These are phyloP conservation scores for Dipodomys ordii DNA, from an alignment of 2,113 vertebrate species.

Conservation along the genomic window DNA sequence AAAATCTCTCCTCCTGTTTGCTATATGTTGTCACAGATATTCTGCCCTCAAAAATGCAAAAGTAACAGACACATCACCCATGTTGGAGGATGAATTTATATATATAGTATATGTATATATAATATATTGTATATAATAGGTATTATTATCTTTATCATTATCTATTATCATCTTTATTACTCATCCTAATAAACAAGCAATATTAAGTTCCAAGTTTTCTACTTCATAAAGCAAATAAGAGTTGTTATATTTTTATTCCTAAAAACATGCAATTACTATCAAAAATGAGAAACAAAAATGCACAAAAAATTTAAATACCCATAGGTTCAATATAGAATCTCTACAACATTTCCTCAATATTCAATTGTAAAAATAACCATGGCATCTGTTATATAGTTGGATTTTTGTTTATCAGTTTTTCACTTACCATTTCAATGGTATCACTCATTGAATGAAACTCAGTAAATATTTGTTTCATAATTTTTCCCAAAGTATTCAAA, in stretches of 20 bases:
- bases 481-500: not conserved
- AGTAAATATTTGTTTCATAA: conserved; percentile 5
- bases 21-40: too few species aligned
- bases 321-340: not conserved
- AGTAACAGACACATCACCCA: too few species aligned
- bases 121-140: not conserved
- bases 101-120: too few species aligned
- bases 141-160: not conserved
- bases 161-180: not conserved
- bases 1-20: too few species aligned
- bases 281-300: not conserved
- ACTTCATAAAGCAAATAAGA: not conserved
- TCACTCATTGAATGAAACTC: not conserved
- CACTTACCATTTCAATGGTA: not conserved
- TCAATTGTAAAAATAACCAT: conserved; percentile 10
- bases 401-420: not conserved
- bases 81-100: not conserved
- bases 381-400: not conserved
- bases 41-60: too few species aligned
- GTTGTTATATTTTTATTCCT: not conserved
- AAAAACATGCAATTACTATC: not conserved
- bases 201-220: not conserved
- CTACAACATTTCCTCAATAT: not conserved
- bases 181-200: not conserved
- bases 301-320: not conserved